Conservation (phyloP, 1,140 invertebrate genomes). For the Halesus radiatus region DNA sequence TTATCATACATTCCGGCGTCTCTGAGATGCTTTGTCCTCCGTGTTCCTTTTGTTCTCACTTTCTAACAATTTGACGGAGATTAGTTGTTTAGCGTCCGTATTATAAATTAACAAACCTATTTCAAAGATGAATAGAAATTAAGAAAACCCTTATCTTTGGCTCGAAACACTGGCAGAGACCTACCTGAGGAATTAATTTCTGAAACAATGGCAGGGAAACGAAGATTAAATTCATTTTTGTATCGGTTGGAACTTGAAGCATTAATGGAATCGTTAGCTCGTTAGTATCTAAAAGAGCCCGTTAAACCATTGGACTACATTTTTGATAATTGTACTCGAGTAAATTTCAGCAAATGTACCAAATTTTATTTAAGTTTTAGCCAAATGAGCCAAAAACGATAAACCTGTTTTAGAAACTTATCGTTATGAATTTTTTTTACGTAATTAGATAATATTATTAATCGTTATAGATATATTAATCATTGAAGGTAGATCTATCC, state of each 20-base stretch:
- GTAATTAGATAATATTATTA: too few relatives aligned
- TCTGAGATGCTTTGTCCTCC: background rate
- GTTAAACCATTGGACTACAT: too few relatives aligned
- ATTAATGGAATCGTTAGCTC: background rate
- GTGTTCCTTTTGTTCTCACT: slow-evolving; percentile 1
- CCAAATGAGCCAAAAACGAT: too few relatives aligned
- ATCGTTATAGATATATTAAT: too few relatives aligned
- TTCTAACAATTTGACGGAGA: slow-evolving; percentile 32
- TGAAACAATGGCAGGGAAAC: background rate
- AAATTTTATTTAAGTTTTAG: too few relatives aligned
- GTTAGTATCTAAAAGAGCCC: background rate
- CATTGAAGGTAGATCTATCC: too few relatives aligned
- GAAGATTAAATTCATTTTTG: background rate
- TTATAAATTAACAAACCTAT: slow-evolving; percentile 37
- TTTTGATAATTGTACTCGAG: too few relatives aligned
- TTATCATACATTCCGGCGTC: slow-evolving; percentile 3
- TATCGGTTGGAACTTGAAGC: background rate
- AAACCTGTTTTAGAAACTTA: too few relatives aligned
- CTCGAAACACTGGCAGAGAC: background rate
- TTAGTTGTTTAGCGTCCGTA: slow-evolving; percentile 26
- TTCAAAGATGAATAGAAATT: slow-evolving; percentile 29
- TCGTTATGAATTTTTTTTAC: too few relatives aligned
- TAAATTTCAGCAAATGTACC: too few relatives aligned
- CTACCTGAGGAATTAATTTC: slow-evolving; percentile 10
- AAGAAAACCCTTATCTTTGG: slow-evolving; percentile 32